Evolutionary conservation across 2,888 invertebrate genomes (phyloP), one percentile per base, ranked within the genome.

Genomic region (Coelinius sp.): DNA sequence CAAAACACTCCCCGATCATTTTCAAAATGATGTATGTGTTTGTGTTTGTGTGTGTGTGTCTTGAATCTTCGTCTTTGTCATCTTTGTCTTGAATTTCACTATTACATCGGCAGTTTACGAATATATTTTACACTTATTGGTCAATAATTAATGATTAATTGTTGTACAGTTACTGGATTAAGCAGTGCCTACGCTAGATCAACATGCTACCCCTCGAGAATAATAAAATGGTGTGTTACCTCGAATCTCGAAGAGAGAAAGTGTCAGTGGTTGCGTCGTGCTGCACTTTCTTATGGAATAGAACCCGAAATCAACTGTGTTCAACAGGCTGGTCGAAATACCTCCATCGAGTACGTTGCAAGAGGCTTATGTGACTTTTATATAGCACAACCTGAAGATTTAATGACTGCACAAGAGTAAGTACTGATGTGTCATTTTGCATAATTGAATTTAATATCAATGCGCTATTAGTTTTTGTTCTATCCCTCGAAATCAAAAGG

Each of bases 271-370:
- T 84, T 96, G 81, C 91, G 92, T 72, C 93, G 94, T 78, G 94
- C 94, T 0, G 92, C 93, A 0, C 90, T 91, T 0, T 93, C 94
- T 2, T 92, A 94, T 79, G 94, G 95, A 0, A 89, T 95, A 0
- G 90, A 93, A 75, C 97, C 97, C 0, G 92, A 93, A 12, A 88
- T 98, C 17, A 93, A 94, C 75, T 98, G 97, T 83, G 88, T 92
- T 6, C 89, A 91, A 76, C 91, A 92, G 1, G 88, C 88, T 2
- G 90, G 89, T 76, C 85, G 90, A 2, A 90, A 90, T 6, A 91
- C 91, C 12, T 97, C 97, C 81, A 90, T 97, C 89, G 87, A 90
- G 25, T 92, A 92, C 0, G 90, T 95, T 0, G 85, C 88, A 5
- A 85, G 88, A 0, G 90, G 92, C 14, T 89, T 90, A 1, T 92